Conservation (phyloP, 2,888 invertebrate species). For the Nomada goodeniana region DNA sequence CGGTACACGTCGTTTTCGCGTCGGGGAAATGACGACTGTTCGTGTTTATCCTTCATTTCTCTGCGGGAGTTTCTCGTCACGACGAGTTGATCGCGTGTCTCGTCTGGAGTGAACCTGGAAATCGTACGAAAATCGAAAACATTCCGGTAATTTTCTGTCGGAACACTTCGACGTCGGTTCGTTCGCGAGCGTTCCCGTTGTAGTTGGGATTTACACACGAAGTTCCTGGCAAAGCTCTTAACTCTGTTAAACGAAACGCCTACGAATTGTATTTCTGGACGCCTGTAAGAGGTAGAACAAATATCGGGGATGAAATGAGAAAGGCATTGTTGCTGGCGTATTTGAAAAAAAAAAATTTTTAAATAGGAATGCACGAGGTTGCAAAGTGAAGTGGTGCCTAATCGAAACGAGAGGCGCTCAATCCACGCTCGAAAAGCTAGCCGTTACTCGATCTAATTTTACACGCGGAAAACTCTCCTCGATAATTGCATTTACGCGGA, state of each 20-base stretch:
- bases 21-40: conserved; percentile 39
- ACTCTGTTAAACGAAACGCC: background rate
- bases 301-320: conserved; percentile 1
- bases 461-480: background rate
- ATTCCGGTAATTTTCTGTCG: conserved; percentile 34
- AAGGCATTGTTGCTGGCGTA: no score
- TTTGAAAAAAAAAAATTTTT: background rate
- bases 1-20: conserved; percentile 33
- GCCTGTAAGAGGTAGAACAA: background rate
- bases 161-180: background rate
- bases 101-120: background rate
- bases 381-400: background rate
- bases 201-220: background rate
- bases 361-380: background rate
- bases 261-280: background rate
- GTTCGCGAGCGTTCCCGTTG: background rate
- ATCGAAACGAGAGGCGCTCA: background rate
- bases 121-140: conserved; percentile 22
- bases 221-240: conserved; percentile 3
- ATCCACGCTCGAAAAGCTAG: conserved; percentile 17
- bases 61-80: conserved; percentile 50
- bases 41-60: conserved; percentile 65
- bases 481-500: conserved; percentile 28
- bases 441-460: conserved; percentile 24
- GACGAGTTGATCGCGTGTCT: conserved; percentile 38